A percentile compares a stretch with the other conserved stretches of the same genome.
Evolutionary conservation across 2,113 vertebrate genomes (phyloP).

Genomic region (Haemorhous mexicanus): DNA sequence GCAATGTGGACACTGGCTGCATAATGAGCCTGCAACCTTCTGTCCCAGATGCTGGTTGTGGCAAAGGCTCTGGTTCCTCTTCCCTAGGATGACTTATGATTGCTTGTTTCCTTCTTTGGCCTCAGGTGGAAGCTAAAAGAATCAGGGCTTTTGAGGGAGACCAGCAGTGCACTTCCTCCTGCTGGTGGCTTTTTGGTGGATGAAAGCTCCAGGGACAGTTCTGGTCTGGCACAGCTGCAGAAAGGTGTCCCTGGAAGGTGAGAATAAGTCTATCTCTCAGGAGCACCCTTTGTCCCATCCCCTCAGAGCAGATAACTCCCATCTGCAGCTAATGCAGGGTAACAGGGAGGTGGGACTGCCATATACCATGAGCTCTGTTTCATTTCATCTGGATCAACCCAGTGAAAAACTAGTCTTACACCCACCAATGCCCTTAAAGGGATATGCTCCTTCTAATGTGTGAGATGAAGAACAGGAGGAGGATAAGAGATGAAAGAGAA

Average conservation of each 20-base stretch:
- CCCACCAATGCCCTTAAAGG: slow-evolving; percentile 40
- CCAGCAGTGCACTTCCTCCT: background rate
- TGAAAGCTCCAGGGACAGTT: background rate
- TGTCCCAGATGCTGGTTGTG: background rate
- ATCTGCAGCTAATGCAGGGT: background rate
- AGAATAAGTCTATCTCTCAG: background rate
- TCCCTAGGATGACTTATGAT: background rate
- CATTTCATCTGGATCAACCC: background rate
- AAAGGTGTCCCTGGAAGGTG: background rate
- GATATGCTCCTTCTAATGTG: slow-evolving; percentile 1
- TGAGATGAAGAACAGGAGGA: slow-evolving; percentile 3
- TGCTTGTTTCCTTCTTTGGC: background rate
- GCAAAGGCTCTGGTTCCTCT: background rate
- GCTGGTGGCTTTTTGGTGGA: background rate
- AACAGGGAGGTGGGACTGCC: background rate
- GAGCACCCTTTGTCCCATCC: background rate
- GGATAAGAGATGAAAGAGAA: slow-evolving; percentile 41
- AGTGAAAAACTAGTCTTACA: slow-evolving; percentile 37
- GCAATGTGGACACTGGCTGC: rapidly evolving
- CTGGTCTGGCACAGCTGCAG: background rate
- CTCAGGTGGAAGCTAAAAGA: background rate
- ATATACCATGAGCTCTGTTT: background rate
- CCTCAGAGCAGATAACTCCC: background rate
- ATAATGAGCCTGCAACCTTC: background rate
- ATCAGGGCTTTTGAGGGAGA: background rate